Percentiles rank a stretch among this genome's conserved stretches.
These are phyloP conservation scores for Chaetodon trifascialis DNA, from an alignment of 2,113 vertebrate genomes.

Conservation along the genomic window DNA sequence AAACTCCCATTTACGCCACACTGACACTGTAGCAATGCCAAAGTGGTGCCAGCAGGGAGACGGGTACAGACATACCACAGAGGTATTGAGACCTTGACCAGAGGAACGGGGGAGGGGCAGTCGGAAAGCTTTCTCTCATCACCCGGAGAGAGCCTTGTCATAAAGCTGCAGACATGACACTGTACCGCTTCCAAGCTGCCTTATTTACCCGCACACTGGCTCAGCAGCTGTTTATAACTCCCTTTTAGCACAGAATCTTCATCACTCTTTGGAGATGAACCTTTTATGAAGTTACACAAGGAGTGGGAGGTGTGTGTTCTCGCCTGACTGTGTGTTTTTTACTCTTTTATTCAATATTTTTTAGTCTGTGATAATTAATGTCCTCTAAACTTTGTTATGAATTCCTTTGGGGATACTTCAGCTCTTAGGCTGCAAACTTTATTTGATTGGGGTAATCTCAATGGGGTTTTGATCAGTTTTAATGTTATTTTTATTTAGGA, in stretches of 20 bases:
- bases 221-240: constrained; percentile 78
- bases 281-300: constrained; percentile 60
- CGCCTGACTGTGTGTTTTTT: constrained; percentile 12
- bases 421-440: constrained; percentile 17
- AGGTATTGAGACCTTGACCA: constrained; percentile 63
- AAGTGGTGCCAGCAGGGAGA: constrained; percentile 44
- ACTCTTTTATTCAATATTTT: constrained; percentile 9
- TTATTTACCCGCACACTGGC: constrained; percentile 53
- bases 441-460: background rate
- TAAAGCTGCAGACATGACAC: constrained; percentile 50
- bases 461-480: constrained; percentile 3
- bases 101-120: background rate
- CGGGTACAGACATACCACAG: constrained; percentile 40
- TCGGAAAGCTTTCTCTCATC: constrained; percentile 48
- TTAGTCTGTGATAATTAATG: constrained; percentile 29
- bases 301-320: constrained; percentile 43
- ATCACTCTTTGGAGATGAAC: constrained; percentile 66
- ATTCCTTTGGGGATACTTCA: constrained; percentile 14
- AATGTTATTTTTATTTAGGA: constrained; percentile 16
- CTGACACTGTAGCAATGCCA: constrained; percentile 65
- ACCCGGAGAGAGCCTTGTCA: constrained; percentile 44
- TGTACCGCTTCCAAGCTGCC: constrained; percentile 49
- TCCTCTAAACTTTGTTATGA: constrained; percentile 31
- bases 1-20: constrained; percentile 57
- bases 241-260: constrained; percentile 74